Percentiles rank a stretch among this genome's conserved stretches.
Conservation (phyloP, 2,888 invertebrate species). For the Pilophorus perplexus region DNA sequence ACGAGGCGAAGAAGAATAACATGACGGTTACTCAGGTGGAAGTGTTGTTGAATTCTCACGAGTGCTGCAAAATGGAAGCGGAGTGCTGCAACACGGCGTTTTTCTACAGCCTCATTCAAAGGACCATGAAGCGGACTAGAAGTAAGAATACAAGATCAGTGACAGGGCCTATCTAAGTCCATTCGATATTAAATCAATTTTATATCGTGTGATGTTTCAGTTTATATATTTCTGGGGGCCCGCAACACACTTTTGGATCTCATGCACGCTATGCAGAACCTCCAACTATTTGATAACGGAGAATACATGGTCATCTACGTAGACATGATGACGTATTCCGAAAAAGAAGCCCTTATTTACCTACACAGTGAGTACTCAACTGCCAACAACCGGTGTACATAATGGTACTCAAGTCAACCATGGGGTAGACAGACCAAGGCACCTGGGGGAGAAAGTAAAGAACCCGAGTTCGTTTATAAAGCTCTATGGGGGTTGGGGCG, state of each 20-base stretch:
- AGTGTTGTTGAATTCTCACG: conserved; percentile 67
- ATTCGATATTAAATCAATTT: not conserved
- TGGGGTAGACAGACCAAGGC: no score
- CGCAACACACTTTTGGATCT: conserved; percentile 82
- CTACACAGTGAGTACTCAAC: conserved; percentile 67
- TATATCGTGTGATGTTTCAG: no score
- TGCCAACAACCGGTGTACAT: no score
- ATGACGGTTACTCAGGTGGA: conserved; percentile 80
- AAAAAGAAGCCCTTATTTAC: conserved; percentile 72
- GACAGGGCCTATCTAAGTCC: no score
- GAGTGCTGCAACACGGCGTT: conserved; percentile 74
- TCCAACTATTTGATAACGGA: conserved; percentile 82
- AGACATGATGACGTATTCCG: conserved; percentile 83
- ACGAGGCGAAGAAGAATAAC: conserved; percentile 71
- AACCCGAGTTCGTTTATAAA: no score
- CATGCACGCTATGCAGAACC: conserved; percentile 87
- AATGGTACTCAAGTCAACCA: no score
- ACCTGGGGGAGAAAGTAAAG: no score
- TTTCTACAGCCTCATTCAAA: conserved; percentile 81
- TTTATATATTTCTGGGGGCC: conserved; percentile 91
- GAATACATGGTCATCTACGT: conserved; percentile 95
- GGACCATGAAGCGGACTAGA: conserved; percentile 80
- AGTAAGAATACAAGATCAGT: conserved; percentile 59
- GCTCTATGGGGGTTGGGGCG: no score
- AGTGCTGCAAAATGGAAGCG: conserved; percentile 73